Evolutionary conservation across 2,113 vertebrate species (phyloP).

Genomic region (Prinia subflava): DNA sequence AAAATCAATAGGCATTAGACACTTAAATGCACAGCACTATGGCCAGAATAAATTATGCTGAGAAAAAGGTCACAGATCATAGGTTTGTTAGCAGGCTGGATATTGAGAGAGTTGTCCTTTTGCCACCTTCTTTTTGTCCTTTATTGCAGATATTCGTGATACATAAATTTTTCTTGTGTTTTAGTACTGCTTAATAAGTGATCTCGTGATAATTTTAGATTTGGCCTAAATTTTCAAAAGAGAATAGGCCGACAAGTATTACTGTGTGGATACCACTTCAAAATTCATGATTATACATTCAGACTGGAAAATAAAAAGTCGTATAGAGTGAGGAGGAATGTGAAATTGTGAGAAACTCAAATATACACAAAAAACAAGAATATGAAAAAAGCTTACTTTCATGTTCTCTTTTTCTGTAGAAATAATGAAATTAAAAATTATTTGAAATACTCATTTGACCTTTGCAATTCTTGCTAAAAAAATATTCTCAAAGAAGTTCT

Average conservation of each 20-base stretch:
- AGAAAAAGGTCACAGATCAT: neutral
- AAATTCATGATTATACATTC: neutral
- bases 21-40: neutral
- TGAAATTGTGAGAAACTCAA: neutral
- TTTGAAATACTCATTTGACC: neutral
- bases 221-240: neutral
- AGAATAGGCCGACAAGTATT: neutral
- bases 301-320: neutral
- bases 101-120: neutral
- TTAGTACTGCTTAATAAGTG: neutral
- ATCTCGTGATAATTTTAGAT: neutral
- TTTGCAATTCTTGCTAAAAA: neutral
- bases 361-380: neutral
- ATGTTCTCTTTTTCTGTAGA: neutral
- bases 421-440: neutral
- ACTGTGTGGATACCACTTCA: neutral
- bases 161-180: neutral
- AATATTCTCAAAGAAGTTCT: neutral
- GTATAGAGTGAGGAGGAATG: neutral
- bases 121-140: neutral
- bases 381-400: neutral
- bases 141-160: neutral
- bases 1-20: conserved; percentile 30
- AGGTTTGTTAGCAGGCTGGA: neutral
- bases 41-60: neutral